These are phyloP conservation scores for Platysternon megacephalum DNA, from an alignment of 2,113 vertebrate species.

Conservation along the genomic window DNA sequence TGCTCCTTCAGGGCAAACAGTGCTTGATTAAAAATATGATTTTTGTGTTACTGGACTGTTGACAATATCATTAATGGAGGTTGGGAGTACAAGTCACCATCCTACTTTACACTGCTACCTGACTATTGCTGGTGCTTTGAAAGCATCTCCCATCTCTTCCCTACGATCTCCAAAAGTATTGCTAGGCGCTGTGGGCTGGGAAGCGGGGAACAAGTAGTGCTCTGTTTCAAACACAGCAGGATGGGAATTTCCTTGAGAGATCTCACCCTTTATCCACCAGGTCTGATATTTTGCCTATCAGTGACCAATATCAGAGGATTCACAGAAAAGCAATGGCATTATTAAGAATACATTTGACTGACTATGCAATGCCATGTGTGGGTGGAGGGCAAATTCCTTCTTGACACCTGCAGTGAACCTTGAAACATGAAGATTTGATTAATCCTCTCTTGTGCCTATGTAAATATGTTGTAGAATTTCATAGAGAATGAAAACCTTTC, in stretches of 20 bases:
- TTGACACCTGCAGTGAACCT: slow-evolving; percentile 48
- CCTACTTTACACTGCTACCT: background rate
- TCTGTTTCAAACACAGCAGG: background rate
- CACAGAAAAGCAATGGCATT: slow-evolving; percentile 25
- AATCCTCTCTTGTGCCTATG: slow-evolving; percentile 57
- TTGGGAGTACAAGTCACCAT: background rate
- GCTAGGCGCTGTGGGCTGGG: background rate
- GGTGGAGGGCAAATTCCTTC: slow-evolving; percentile 42
- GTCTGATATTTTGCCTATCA: slow-evolving; percentile 22
- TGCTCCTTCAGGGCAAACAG: background rate
- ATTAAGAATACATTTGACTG: slow-evolving; percentile 57
- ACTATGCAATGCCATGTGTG: background rate
- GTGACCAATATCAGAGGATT: slow-evolving; percentile 51
- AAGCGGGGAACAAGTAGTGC: background rate
- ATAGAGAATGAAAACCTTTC: background rate
- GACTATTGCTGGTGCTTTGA: background rate
- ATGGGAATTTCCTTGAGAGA: background rate
- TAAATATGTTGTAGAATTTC: slow-evolving; percentile 21
- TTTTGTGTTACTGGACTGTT: accelerated
- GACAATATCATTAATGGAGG: background rate
- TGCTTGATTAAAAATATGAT: background rate
- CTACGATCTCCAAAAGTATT: background rate
- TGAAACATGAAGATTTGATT: slow-evolving; percentile 46
- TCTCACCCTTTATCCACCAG: background rate
- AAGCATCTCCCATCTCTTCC: background rate